These are phyloP conservation scores for Amiota communis DNA, from an alignment of 2,888 invertebrate species.

Conservation along the genomic window DNA sequence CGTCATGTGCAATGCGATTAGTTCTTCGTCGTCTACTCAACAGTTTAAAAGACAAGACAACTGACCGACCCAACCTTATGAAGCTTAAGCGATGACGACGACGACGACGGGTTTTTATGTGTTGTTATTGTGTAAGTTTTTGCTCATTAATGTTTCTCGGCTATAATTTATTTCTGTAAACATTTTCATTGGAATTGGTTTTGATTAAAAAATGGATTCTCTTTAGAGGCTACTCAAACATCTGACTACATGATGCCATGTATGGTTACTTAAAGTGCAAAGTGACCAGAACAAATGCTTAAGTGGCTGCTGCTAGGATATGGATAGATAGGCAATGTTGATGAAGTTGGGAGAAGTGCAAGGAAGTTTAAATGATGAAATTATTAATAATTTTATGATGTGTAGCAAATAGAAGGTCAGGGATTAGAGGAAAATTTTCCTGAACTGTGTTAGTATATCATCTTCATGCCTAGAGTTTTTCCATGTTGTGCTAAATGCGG, in stretches of 20 bases:
- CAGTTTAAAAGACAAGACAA: constrained; percentile 37
- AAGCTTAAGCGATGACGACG: constrained; percentile 22
- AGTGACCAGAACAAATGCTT: constrained; percentile 59
- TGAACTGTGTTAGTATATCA: too few relatives aligned
- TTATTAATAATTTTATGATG: too few relatives aligned
- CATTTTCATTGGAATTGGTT: constrained; percentile 57
- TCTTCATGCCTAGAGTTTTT: too few relatives aligned
- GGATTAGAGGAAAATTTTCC: too few relatives aligned
- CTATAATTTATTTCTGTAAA: constrained; percentile 67
- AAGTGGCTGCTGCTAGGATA: constrained; percentile 64
- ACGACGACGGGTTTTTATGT: constrained; percentile 43
- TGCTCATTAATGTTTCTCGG: constrained; percentile 48
- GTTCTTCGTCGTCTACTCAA: constrained; percentile 40
- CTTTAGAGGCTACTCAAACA: constrained; percentile 50
- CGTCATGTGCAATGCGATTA: constrained; percentile 52
- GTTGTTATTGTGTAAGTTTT: constrained; percentile 51
- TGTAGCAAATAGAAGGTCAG: too few relatives aligned
- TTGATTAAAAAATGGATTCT: constrained; percentile 34
- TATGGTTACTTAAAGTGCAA: constrained; percentile 1
- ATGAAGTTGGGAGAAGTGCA: constrained; percentile 10
- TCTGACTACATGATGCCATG: constrained; percentile 52
- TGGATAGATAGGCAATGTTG: constrained; percentile 53
- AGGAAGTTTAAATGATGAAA: too few relatives aligned
- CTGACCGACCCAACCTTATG: neutral
- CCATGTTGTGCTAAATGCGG: too few relatives aligned